phyloP scores from a whole-genome alignment of 30 jellyfish, hydroid and myxozoan genomes.

The Nemopilema nomurai region DNA sequence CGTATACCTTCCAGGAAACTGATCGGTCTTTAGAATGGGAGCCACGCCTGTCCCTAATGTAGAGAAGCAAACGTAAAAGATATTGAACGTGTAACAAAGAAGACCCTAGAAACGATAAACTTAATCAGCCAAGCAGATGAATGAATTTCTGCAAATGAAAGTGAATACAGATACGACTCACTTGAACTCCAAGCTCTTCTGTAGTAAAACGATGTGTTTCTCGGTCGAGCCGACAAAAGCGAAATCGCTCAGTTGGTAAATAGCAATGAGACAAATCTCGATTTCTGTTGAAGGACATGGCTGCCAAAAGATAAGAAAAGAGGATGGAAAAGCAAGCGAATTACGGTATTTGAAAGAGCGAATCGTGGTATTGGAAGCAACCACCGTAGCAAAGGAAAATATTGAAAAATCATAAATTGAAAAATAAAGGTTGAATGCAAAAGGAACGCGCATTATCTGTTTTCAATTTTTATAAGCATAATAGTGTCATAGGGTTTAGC shows the following conservation, averaged over 20 bases:
- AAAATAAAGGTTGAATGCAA: too few relatives aligned
- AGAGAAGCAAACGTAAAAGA: not conserved
- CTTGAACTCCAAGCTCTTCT: conserved; percentile 63
- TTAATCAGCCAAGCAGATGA: too few relatives aligned
- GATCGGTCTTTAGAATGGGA: conserved; percentile 46
- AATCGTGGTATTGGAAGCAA: too few relatives aligned
- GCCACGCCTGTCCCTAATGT: conserved; percentile 62
- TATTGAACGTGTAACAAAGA: too few relatives aligned
- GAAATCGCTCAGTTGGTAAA: conserved; percentile 72
- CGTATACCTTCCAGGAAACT: conserved; percentile 86
- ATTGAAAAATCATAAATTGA: too few relatives aligned
- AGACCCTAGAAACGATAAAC: too few relatives aligned
- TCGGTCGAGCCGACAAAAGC: conserved; percentile 57
- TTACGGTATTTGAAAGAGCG: too few relatives aligned
- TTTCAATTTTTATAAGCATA: too few relatives aligned
- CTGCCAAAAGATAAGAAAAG: conserved; percentile 35
- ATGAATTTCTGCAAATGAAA: not conserved
- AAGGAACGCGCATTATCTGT: too few relatives aligned
- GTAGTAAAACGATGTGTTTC: conserved; percentile 64
- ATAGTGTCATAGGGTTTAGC: too few relatives aligned
- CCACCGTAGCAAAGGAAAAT: too few relatives aligned
- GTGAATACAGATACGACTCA: conserved; percentile 8
- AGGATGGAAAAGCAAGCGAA: not conserved
- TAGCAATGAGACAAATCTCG: conserved; percentile 89
- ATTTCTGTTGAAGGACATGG: conserved; percentile 72